Evolutionary conservation across 1,140 invertebrate species (phyloP).

Genomic region (Diorhabda carinulata): DNA sequence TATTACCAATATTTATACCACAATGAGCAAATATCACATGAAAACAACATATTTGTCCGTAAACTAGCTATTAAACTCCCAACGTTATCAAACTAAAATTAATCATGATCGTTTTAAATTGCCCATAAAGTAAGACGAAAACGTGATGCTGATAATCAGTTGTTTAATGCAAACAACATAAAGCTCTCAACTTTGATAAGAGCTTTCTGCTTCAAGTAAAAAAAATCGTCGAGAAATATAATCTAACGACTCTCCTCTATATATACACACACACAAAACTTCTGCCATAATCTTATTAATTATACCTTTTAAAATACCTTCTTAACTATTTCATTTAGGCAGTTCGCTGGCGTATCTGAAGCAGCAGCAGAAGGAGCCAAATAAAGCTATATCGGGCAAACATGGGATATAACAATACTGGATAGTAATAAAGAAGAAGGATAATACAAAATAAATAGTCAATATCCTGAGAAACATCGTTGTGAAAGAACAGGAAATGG

Average conservation of each 20-base stretch:
- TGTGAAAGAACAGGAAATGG: neutral
- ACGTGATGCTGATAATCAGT: conserved; percentile 42
- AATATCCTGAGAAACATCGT: neutral
- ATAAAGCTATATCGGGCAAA: neutral
- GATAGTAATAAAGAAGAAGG: neutral
- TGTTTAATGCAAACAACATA: conserved; percentile 46
- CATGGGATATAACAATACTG: neutral
- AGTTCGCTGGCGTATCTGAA: neutral
- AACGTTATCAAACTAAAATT: conserved; percentile 41
- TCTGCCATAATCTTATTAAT: conserved; percentile 25
- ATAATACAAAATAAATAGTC: too few relatives aligned
- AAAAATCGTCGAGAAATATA: conserved; percentile 18
- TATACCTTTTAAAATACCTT: conserved; percentile 20
- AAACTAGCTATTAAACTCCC: conserved; percentile 45
- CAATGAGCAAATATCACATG: conserved; percentile 33
- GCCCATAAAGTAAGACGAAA: conserved; percentile 34
- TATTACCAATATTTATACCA: conserved; percentile 30
- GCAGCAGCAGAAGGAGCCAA: neutral
- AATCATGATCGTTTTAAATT: conserved; percentile 41
- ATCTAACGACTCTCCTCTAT: conserved; percentile 8
- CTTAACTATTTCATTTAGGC: conserved; percentile 11
- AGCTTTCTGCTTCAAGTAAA: conserved; percentile 20
- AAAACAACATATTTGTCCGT: conserved; percentile 42
- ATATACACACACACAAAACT: conserved; percentile 3
- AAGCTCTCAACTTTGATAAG: conserved; percentile 43